phyloP scores from a whole-genome alignment of 2,113 vertebrate species.

The Eulemur rufifrons region DNA sequence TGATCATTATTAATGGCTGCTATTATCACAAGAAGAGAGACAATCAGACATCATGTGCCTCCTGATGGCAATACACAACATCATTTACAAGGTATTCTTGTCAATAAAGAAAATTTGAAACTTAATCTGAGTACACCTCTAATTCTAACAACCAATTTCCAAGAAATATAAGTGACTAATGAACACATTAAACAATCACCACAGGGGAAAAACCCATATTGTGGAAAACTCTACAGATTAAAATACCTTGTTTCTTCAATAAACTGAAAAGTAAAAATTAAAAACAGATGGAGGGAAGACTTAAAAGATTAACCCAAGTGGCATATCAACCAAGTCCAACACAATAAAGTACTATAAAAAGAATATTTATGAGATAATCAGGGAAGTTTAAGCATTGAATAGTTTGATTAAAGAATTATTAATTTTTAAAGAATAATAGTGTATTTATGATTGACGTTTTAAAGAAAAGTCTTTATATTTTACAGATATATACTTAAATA shows the following conservation, averaged over 20 bases:
- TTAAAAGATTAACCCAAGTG: background rate
- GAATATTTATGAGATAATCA: background rate
- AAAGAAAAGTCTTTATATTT: background rate
- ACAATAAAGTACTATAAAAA: background rate
- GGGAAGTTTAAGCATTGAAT: background rate
- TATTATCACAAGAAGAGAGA: background rate
- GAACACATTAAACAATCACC: background rate
- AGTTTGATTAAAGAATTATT: slow-evolving; percentile 12
- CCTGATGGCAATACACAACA: background rate
- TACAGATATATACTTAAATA: slow-evolving; percentile 8
- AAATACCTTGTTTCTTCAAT: background rate
- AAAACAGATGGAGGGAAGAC: background rate
- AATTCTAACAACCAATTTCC: background rate
- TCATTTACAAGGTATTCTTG: background rate
- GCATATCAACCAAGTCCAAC: background rate
- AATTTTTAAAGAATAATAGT: background rate
- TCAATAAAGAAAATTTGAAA: background rate
- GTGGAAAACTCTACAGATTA: background rate
- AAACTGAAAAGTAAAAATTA: slow-evolving; percentile 29
- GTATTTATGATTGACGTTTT: background rate
- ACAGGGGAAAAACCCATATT: background rate
- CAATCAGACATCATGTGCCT: background rate
- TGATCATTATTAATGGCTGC: background rate
- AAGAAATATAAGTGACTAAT: background rate
- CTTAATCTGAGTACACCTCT: background rate